These are phyloP conservation scores for Apotomis betuletana DNA, from an alignment of 2,888 invertebrate genomes.

Conservation along the genomic window DNA sequence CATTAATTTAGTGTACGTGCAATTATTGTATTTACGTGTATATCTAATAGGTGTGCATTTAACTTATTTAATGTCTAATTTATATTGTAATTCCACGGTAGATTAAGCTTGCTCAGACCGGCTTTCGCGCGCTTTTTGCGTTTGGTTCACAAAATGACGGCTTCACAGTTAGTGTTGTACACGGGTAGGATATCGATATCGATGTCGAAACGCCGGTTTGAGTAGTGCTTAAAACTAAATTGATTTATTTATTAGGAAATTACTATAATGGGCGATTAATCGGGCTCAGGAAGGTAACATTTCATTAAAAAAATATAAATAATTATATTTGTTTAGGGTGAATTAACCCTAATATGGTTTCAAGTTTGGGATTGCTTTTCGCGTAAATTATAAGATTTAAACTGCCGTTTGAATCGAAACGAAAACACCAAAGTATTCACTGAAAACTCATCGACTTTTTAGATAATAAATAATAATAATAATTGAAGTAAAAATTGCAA, in stretches of 20 bases:
- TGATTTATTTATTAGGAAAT: slow-evolving; percentile 79
- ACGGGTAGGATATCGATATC: slow-evolving; percentile 3
- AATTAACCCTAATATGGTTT: slow-evolving; percentile 37
- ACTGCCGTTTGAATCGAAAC: slow-evolving; percentile 73
- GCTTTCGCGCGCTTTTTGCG: slow-evolving; percentile 21
- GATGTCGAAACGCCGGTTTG: slow-evolving; percentile 46
- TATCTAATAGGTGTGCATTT: slow-evolving; percentile 70
- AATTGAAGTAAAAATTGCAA: slow-evolving; percentile 62
- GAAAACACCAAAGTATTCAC: slow-evolving; percentile 81
- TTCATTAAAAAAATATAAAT: slow-evolving; percentile 32
- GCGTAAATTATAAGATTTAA: slow-evolving; percentile 40
- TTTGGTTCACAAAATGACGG: slow-evolving; percentile 2
- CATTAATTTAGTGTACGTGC: slow-evolving; percentile 78
- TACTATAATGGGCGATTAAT: slow-evolving; percentile 70
- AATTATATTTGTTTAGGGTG: slow-evolving; percentile 33
- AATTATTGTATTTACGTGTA: slow-evolving; percentile 76
- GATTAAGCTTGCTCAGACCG: slow-evolving; percentile 47
- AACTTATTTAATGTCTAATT: slow-evolving; percentile 68
- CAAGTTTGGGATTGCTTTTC: slow-evolving; percentile 40
- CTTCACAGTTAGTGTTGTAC: slow-evolving; percentile 14
- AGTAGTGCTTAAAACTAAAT: slow-evolving; percentile 54
- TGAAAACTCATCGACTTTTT: slow-evolving; percentile 81
- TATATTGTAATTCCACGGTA: slow-evolving; percentile 48
- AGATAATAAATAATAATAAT: slow-evolving; percentile 81
- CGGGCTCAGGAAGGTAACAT: slow-evolving; percentile 41